Evolutionary conservation across 2,113 vertebrate species (phyloP).

Genomic region (Chloebia gouldiae): DNA sequence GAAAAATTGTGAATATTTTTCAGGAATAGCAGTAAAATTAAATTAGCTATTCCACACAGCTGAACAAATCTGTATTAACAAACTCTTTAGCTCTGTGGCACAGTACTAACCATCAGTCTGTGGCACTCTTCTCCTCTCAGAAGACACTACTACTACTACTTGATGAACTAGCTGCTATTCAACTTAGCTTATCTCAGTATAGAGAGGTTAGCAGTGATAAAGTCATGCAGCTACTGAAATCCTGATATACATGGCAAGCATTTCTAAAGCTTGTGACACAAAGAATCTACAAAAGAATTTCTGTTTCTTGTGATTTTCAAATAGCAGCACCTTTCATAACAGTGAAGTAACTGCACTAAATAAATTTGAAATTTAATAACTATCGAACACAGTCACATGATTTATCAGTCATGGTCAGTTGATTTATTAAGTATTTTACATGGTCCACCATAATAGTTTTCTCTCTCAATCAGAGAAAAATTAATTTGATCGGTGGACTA

Average conservation of each 20-base stretch:
- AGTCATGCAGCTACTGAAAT: not conserved
- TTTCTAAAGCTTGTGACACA: not conserved
- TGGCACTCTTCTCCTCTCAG: not conserved
- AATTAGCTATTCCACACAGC: not conserved
- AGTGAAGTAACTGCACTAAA: not conserved
- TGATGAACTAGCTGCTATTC: not conserved
- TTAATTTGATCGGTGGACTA: not conserved
- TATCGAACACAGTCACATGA: not conserved
- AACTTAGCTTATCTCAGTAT: not conserved
- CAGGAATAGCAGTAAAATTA: not conserved
- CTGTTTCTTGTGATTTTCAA: not conserved
- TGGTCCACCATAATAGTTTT: not conserved
- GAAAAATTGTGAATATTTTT: not conserved
- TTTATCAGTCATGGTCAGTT: not conserved
- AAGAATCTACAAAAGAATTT: not conserved
- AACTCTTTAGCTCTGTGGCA: not conserved
- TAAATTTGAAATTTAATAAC: not conserved
- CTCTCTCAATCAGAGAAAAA: not conserved
- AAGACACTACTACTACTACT: not conserved
- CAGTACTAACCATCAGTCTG: not conserved
- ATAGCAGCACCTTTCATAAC: not conserved
- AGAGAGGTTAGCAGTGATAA: not conserved
- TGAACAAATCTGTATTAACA: not conserved
- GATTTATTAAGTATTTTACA: not conserved
- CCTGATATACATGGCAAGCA: not conserved